A percentile compares a stretch with the other conserved stretches of the same genome.
Conservation (phyloP, 92 coral and sea anemone genomes). For the Epizoanthus stellaris region DNA sequence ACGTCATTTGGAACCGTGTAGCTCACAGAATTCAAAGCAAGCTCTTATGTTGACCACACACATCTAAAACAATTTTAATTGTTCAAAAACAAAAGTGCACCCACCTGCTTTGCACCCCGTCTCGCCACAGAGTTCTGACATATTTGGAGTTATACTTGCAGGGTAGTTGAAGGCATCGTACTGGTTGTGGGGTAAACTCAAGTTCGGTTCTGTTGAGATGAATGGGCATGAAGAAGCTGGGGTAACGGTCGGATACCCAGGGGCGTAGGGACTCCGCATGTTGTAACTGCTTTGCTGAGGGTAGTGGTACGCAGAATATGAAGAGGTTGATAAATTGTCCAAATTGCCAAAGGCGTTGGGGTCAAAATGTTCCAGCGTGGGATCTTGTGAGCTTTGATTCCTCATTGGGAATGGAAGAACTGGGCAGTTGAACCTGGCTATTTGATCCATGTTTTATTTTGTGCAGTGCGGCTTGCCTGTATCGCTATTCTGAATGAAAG, state of each 20-base stretch:
- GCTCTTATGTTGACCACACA: conserved; percentile 14
- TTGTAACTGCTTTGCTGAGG: conserved; percentile 12
- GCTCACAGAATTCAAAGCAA: not conserved
- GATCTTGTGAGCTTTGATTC: conserved; percentile 19
- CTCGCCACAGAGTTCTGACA: conserved; percentile 26
- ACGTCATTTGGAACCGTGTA: not conserved
- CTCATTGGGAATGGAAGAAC: conserved; percentile 19
- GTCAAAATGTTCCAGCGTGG: conserved; percentile 9
- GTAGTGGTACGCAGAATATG: conserved; percentile 12
- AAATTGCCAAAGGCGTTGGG: conserved; percentile 12
- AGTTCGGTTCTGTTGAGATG: conserved; percentile 19
- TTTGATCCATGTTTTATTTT: conserved; percentile 34
- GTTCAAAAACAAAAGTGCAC: conserved; percentile 10
- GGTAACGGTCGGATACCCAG: not conserved
- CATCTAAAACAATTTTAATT: not conserved
- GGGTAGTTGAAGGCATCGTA: conserved; percentile 3
- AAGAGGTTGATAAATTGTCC: not conserved
- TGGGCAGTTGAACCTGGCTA: conserved; percentile 32
- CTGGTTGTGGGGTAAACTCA: conserved; percentile 2
- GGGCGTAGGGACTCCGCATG: not conserved
- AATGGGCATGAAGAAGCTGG: conserved; percentile 15
- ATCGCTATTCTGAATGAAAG: conserved; percentile 21
- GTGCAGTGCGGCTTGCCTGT: not conserved
- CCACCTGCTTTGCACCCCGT: conserved; percentile 40
- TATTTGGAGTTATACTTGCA: conserved; percentile 12